Base-by-base conservation (phyloP, 2,888 invertebrate species). In the Synergus itoensis region DNA sequence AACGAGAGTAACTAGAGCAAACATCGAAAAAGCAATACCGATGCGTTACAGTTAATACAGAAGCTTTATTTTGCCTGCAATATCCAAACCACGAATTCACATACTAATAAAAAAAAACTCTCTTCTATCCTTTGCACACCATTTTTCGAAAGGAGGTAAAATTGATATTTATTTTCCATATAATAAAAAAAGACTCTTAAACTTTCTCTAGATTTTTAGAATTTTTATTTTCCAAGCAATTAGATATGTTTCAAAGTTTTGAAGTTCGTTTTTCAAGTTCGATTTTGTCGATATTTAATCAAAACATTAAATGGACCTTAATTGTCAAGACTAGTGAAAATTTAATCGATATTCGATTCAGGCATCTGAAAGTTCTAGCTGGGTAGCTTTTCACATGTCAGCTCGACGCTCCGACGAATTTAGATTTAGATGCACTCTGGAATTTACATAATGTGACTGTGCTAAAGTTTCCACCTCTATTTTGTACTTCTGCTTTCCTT, bases 351-450 rank as follows among this genome's bases (percentile, higher is more conserved):
- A 40, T 64, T 64, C 40, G 64, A 64, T 40, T 64, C 40, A 64
- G n/a, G 64, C 40, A n/a, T 64, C 16, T 40, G 40, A 64, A 64
- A 64, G 40, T 64, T 64, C 64, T 64, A 64, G 14, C 63, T 16
- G 14, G 64, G 41, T 40, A 64, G 40, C 64, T 64, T 64, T 64
- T 64, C 64, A 41, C n/a, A n/a, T 64, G 16, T 64, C 16, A 41
- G 36, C 64, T 40, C n/a, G n/a, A 41, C 8, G 64, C 40, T 64
- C 40, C 36, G 40, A 64, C 64, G 40, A 64, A 64, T 64, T 64
- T 64, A 64, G 64, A 64, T 64, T 64, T 64, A n/a, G 40, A 41
- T n/a, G 7, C 41, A n/a, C 40, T 64, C n/a, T 64, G 11, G 64
- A 40, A 41, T 64, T 64, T 40, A 11, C 64, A 64, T 40, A 63